phyloP scores from a whole-genome alignment of 2,113 vertebrate genomes.

The Lonchura striata region DNA sequence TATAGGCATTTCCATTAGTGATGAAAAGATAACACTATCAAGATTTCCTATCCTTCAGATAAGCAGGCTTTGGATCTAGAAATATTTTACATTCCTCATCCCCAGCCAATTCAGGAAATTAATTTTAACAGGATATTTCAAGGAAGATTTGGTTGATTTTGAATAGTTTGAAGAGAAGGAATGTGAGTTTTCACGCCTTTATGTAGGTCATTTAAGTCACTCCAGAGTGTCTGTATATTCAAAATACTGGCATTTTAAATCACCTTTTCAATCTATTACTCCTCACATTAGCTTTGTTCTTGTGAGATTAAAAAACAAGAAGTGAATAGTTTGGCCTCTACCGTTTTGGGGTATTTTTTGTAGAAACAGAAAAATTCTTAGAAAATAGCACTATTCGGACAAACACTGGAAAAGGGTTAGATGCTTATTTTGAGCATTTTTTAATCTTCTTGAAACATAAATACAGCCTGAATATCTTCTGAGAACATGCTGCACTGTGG shows the following conservation, averaged over 20 bases:
- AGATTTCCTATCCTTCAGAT: background rate
- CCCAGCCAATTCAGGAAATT: slow-evolving; percentile 9
- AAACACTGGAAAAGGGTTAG: background rate
- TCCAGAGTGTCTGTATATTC: background rate
- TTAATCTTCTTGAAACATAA: background rate
- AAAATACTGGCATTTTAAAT: background rate
- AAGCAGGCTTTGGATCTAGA: background rate
- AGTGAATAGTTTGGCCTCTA: background rate
- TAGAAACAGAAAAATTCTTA: background rate
- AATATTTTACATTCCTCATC: slow-evolving; percentile 13
- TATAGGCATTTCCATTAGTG: background rate
- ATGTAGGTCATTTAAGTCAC: background rate
- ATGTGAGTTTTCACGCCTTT: background rate
- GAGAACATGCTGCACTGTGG: background rate
- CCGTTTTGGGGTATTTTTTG: background rate
- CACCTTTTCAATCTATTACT: background rate
- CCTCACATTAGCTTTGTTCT: background rate
- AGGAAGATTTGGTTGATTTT: background rate
- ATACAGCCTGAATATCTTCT: background rate
- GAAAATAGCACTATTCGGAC: background rate
- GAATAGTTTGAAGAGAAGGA: background rate
- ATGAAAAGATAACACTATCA: background rate
- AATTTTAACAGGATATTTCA: slow-evolving; percentile 30
- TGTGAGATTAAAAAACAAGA: background rate
- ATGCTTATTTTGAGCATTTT: background rate